Evolutionary conservation across 2,797 vertebrate species (phyloP), one percentile per base, ranked within the genome.

Genomic region (Pseudomugil gertrudae): DNA sequence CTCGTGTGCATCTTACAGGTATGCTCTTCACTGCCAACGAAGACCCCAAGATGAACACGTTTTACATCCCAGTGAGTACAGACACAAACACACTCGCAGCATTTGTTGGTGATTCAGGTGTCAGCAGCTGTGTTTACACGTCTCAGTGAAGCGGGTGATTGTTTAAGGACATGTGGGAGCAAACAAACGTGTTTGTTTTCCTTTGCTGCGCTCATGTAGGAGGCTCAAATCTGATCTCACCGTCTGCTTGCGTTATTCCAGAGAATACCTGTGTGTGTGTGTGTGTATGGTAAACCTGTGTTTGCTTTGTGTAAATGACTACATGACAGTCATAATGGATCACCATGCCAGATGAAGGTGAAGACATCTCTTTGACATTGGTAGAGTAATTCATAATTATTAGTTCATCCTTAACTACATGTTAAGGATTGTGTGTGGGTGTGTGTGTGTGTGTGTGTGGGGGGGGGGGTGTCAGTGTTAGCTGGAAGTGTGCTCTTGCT

Each of bases 1-100:
- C 57, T 61, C 27, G 3, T 72, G 10, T 32, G 32, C 29, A 3
- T 79, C 7, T 64, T 45, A 52, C 84, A 99, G 98, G 98, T 85
- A 98, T 99, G 97, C 92, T 99, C 9, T 96, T 99, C 79, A 98
- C 96, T n/a, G 98, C 96, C 84, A 98, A 95, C 19, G 98, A 99
- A 92, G 94, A 96, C 45, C 95, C 97, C 58, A 99, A 98, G 94
- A 99, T 99, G 97, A 98, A 94, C 87, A 97, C 96, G 19, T 99
- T 97, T 86, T 99, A 99, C 79, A 94, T 99, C 70, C 98, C 98
- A 33, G 98, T 99, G 92, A 96, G 97, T 94, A 13, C 15, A 45
- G 7, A 66, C 5, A 1, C 60, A 1, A 8, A 26, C 33, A 38
- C 14, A 5, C 11, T 50, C 0, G 21, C 66, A 43, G 57, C 4